phyloP scores from a whole-genome alignment of 2,797 vertebrate genomes.

The Clangula hyemalis region DNA sequence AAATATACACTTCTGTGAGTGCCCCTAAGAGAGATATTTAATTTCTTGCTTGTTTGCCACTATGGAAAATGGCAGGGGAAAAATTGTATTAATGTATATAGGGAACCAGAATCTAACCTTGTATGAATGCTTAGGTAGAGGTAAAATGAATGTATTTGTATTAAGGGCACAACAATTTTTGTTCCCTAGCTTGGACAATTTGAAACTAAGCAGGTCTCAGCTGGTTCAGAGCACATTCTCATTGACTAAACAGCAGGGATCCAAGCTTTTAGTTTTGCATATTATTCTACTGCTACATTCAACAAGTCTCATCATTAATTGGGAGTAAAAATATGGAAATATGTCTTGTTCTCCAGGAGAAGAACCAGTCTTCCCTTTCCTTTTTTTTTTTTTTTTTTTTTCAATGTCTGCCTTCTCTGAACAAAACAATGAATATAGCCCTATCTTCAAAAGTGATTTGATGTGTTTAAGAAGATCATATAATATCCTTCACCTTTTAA shows the following conservation, averaged over 20 bases:
- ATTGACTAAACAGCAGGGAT: slow-evolving; percentile 27
- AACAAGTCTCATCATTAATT: slow-evolving; percentile 50
- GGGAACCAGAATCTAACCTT: neutral
- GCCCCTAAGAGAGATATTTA: neutral
- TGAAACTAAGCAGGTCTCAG: slow-evolving; percentile 29
- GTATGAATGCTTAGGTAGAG: neutral
- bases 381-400: neutral
- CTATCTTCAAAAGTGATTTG: neutral
- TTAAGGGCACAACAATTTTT: neutral
- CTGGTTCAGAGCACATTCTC: neutral
- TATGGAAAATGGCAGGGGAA: neutral
- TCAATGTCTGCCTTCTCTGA: neutral
- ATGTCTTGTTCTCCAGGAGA: neutral
- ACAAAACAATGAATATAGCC: neutral
- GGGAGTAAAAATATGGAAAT: slow-evolving; percentile 9
- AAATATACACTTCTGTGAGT: accelerated
- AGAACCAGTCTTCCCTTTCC: neutral
- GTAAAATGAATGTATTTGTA: neutral
- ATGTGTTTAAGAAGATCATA: neutral
- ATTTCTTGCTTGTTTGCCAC: slow-evolving; percentile 7
- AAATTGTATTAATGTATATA: neutral
- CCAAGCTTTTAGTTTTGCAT: slow-evolving; percentile 7
- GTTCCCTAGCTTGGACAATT: neutral
- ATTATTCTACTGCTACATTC: slow-evolving; percentile 14
- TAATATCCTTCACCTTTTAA: slow-evolving; percentile 10